Conservation (phyloP, 1,140 invertebrate species). For the Melitaea cinxia region DNA sequence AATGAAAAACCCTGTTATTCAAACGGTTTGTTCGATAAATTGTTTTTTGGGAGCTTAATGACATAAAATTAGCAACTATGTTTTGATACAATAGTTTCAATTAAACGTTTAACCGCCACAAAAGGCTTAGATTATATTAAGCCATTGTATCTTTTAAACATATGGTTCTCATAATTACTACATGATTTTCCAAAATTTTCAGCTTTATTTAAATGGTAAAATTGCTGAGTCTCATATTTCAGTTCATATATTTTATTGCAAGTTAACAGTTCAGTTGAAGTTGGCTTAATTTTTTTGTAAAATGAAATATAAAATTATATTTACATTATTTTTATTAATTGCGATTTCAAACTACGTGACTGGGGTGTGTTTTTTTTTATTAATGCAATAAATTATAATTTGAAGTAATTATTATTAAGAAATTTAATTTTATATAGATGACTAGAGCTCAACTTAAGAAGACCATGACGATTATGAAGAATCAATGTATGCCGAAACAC, state of each 20-base stretch:
- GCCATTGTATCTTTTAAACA: not conserved
- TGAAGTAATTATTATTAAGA: not conserved
- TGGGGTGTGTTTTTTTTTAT: constrained; percentile 8
- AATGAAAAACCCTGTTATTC: too few species aligned
- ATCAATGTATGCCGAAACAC: constrained; percentile 64
- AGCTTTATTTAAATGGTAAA: not conserved
- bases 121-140: not conserved
- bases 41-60: not conserved
- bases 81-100: not conserved
- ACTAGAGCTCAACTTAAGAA: constrained; percentile 63
- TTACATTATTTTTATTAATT: not conserved
- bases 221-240: not conserved
- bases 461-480: constrained; percentile 61
- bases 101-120: not conserved
- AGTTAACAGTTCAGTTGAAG: not conserved
- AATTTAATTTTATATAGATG: constrained; percentile 46
- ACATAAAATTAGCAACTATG: not conserved
- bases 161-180: not conserved
- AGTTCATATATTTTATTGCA: not conserved
- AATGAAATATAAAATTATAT: not conserved
- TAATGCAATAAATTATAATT: not conserved
- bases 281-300: not conserved
- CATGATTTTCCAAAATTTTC: not conserved
- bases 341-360: not conserved
- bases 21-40: too few species aligned